These are phyloP conservation scores for Actinernus sp. DNA, from an alignment of 92 coral and sea anemone species.

Conservation along the genomic window DNA sequence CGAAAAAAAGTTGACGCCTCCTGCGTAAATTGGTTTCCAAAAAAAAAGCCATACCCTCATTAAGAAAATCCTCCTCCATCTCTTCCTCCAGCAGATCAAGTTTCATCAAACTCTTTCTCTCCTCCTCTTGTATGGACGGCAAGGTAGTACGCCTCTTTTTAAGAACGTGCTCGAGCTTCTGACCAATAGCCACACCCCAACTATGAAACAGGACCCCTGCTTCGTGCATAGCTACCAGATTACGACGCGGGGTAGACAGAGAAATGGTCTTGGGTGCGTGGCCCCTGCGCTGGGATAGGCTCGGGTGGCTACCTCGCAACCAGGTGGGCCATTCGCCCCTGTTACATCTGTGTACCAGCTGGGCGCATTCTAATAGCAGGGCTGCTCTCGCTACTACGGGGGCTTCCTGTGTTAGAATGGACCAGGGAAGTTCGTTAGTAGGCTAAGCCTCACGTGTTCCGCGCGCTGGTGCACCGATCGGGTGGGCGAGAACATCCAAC, in stretches of 20 bases:
- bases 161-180: slow-evolving; percentile 84
- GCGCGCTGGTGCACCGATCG: no score
- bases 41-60: no score
- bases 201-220: slow-evolving; percentile 93
- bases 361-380: slow-evolving; percentile 90
- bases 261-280: slow-evolving; percentile 72
- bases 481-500: no score
- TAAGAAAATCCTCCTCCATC: slow-evolving; percentile 92
- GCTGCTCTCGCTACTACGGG: slow-evolving; percentile 94
- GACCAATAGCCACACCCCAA: slow-evolving; percentile 97
- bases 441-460: no score
- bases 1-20: no score
- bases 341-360: slow-evolving; percentile 93
- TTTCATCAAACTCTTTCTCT: slow-evolving; percentile 16
- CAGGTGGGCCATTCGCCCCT: slow-evolving; percentile 98
- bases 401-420: slow-evolving; percentile 71
- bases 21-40: no score
- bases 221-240: slow-evolving; percentile 96
- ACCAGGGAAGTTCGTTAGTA: neutral
- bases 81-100: slow-evolving; percentile 46
- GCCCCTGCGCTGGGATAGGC: slow-evolving; percentile 75
- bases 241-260: slow-evolving; percentile 88
- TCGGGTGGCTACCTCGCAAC: slow-evolving; percentile 94
- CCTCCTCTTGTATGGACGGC: slow-evolving; percentile 77
- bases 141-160: slow-evolving; percentile 49